phyloP scores from a whole-genome alignment of 2,888 invertebrate genomes.

The Rutpela maculata region DNA sequence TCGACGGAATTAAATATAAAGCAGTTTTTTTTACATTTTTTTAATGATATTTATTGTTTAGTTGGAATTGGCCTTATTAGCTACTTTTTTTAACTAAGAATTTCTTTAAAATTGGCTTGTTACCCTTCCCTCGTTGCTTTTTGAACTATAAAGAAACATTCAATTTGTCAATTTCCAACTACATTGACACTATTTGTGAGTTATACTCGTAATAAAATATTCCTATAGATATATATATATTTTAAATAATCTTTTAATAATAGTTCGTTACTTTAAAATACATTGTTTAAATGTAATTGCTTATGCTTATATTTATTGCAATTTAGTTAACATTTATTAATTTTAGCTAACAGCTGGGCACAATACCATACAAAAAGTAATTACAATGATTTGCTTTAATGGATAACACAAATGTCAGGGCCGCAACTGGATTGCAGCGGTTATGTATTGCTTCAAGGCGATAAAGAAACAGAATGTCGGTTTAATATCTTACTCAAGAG shows the following conservation, averaged over 20 bases:
- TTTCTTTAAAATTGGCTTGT: too few relatives aligned
- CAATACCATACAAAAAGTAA: not conserved
- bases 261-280: not conserved
- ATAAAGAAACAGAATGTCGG: not conserved
- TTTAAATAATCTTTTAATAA: not conserved
- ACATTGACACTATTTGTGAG: too few relatives aligned
- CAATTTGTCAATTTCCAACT: too few relatives aligned
- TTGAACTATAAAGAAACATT: too few relatives aligned
- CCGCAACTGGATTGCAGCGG: not conserved
- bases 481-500: not conserved
- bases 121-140: too few relatives aligned
- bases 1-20: too few relatives aligned
- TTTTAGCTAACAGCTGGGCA: not conserved
- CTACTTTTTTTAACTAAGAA: too few relatives aligned
- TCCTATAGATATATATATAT: too few relatives aligned
- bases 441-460: constrained; percentile 3
- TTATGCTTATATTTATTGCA: not conserved
- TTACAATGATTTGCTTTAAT: constrained; percentile 3
- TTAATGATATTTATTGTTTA: too few relatives aligned
- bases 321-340: not conserved
- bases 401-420: constrained; percentile 7
- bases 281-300: not conserved
- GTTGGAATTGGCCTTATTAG: too few relatives aligned
- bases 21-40: too few relatives aligned
- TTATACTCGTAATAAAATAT: too few relatives aligned